Percentiles rank a stretch among this genome's conserved stretches.
Evolutionary conservation across 1,140 invertebrate species (phyloP).

Genomic region (Plutomurus gul): DNA sequence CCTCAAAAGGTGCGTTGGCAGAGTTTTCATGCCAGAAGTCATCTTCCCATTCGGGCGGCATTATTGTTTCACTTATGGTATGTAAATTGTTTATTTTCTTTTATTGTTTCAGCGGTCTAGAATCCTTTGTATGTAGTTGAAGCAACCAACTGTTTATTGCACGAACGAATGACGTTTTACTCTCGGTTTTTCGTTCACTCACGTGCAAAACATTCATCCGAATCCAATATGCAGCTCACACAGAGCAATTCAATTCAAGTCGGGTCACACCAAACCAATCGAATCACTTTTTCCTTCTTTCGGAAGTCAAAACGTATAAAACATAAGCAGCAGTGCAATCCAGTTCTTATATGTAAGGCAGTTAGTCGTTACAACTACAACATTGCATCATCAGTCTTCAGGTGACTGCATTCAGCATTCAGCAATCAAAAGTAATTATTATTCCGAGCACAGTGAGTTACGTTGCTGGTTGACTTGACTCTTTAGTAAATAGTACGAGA

Average conservation of each 20-base stretch:
- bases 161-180: no score
- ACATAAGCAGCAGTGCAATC: neutral
- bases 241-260: neutral
- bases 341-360: no score
- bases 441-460: neutral
- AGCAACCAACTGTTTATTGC: no score
- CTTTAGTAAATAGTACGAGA: no score
- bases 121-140: constrained; percentile 7
- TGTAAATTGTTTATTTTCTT: neutral
- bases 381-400: no score
- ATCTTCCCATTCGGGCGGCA: constrained; percentile 47
- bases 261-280: neutral
- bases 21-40: constrained; percentile 41
- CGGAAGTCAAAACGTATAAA: neutral
- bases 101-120: neutral
- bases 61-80: neutral
- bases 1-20: constrained; percentile 37
- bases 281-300: neutral
- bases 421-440: constrained; percentile 28
- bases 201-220: no score
- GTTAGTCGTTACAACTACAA: no score
- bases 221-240: no score
- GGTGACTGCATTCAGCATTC: neutral
- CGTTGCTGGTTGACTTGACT: no score
- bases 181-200: no score